Conservation (phyloP, 1,140 invertebrate genomes). For the Polypedilum pembai region DNA sequence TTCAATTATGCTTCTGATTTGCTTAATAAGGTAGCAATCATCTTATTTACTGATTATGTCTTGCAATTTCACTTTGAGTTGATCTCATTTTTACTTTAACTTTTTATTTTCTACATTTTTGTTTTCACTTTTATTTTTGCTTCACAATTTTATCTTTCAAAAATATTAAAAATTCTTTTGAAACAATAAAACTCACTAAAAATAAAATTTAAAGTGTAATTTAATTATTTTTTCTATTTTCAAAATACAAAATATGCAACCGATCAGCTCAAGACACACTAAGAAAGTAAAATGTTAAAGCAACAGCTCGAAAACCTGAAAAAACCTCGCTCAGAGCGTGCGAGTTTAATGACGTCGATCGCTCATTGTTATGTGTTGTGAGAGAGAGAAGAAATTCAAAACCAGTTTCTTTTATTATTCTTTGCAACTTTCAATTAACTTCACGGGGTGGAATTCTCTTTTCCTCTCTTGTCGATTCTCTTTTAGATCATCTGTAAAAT, state of each 20-base stretch:
- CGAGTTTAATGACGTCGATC: background rate
- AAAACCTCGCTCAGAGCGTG: background rate
- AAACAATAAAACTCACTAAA: background rate
- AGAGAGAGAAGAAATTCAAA: background rate
- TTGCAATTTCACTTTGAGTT: background rate
- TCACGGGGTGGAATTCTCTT: background rate
- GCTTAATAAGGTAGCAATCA: too few species aligned
- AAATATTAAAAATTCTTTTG: background rate
- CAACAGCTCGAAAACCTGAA: background rate
- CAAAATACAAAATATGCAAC: background rate
- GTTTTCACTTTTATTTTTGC: background rate
- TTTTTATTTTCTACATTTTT: background rate
- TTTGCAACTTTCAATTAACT: background rate
- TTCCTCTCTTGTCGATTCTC: background rate
- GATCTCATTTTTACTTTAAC: conserved; percentile 9
- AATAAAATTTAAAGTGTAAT: background rate
- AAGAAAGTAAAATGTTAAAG: conserved; percentile 16
- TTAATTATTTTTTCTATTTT: background rate
- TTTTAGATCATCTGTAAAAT: background rate
- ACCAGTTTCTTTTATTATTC: background rate
- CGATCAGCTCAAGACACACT: background rate
- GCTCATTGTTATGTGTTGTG: background rate
- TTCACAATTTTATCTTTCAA: background rate
- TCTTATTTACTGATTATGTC: background rate
- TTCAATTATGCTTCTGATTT: too few species aligned